Conservation (phyloP, 1,140 invertebrate species). For the Lerema accius region DNA sequence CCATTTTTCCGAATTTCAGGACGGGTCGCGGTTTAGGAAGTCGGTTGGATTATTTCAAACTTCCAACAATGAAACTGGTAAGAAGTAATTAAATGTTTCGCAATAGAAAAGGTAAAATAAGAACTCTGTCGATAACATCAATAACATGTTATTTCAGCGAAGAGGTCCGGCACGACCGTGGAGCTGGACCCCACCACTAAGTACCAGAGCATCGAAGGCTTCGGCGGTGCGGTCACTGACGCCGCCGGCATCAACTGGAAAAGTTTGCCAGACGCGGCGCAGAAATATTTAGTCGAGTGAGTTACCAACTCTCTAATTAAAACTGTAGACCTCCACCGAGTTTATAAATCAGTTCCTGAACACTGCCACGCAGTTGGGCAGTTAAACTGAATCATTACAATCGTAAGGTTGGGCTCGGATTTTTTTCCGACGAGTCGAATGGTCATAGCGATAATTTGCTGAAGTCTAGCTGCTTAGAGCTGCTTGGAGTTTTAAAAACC, state of each 20-base stretch:
- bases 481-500: too few relatives aligned
- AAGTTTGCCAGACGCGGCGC: conserved; percentile 82
- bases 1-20: conserved; percentile 37
- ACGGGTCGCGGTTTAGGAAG: conserved; percentile 46
- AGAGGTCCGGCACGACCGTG: conserved; percentile 27
- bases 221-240: conserved; percentile 95
- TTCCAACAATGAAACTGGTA: conserved; percentile 18
- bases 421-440: too few relatives aligned
- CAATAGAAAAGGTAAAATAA: too few relatives aligned
- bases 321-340: too few relatives aligned
- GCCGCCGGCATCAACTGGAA: conserved; percentile 90
- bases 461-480: too few relatives aligned
- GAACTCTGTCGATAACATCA: too few relatives aligned
- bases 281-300: conserved; percentile 85
- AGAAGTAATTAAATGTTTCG: too few relatives aligned
- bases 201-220: conserved; percentile 88
- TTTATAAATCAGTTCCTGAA: background rate
- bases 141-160: conserved; percentile 21
- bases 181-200: conserved; percentile 46
- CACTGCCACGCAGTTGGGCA: too few relatives aligned
- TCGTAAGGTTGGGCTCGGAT: too few relatives aligned
- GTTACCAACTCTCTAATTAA: conserved; percentile 4
- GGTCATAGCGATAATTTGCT: too few relatives aligned
- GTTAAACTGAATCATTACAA: too few relatives aligned
- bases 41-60: conserved; percentile 6